Conservation (phyloP, 2,797 vertebrate species). For the Hippoglossus hippoglossus region DNA sequence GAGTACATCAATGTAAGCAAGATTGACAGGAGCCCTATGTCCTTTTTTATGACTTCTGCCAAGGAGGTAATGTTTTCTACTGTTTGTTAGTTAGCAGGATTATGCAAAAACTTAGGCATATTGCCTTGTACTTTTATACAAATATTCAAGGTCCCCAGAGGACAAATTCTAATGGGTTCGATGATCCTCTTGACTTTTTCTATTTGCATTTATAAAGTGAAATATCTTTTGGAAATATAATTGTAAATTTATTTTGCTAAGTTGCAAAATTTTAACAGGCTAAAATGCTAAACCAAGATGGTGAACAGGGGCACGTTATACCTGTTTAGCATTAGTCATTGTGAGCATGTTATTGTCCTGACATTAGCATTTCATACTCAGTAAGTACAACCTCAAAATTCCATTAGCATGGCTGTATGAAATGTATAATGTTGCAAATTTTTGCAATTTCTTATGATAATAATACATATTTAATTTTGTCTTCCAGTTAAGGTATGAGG, state of each 20-base stretch:
- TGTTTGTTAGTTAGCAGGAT: too few relatives aligned
- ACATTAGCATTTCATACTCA: neutral
- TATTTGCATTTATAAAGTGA: neutral
- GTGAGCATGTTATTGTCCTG: neutral
- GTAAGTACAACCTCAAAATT: neutral
- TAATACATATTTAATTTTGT: slow-evolving; percentile 7
- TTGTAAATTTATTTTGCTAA: slow-evolving; percentile 8
- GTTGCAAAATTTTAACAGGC: too few relatives aligned
- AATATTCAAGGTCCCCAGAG: neutral
- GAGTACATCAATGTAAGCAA: slow-evolving; percentile 48
- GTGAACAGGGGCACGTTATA: too few relatives aligned
- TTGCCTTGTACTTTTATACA: too few relatives aligned
- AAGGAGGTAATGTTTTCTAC: too few relatives aligned
- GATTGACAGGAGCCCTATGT: slow-evolving; percentile 40
- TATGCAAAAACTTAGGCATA: too few relatives aligned
- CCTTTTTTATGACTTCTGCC: neutral
- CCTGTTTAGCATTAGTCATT: neutral
- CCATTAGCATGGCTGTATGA: neutral
- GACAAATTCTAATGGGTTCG: too few relatives aligned
- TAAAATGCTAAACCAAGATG: neutral
- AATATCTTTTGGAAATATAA: neutral
- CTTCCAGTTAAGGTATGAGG: slow-evolving; percentile 82
- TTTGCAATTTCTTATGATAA: neutral
- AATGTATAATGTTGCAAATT: slow-evolving; percentile 1
- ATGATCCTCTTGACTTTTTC: too few relatives aligned